Percentiles rank a stretch among this genome's conserved stretches.
These are phyloP conservation scores for Chaetogeoica ovagalla DNA, from an alignment of 2,888 invertebrate species.

Conservation along the genomic window DNA sequence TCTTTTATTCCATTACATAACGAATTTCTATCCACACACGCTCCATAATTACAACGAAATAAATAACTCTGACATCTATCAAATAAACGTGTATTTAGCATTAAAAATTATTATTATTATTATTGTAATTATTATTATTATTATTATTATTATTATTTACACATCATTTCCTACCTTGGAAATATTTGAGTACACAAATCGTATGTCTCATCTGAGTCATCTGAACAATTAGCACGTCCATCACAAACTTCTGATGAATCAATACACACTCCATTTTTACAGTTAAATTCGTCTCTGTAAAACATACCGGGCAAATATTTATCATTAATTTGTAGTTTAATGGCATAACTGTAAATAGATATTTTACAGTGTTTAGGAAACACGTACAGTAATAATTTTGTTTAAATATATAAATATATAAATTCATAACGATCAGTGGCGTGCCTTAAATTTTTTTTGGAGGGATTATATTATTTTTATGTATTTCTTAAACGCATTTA, in stretches of 20 bases:
- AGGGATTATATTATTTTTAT: no score
- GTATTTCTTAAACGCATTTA: no score
- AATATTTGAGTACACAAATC: slow-evolving; percentile 54
- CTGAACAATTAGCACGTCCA: slow-evolving; percentile 55
- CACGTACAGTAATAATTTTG: no score
- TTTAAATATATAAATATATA: no score
- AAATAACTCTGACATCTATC: slow-evolving; percentile 55
- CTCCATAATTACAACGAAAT: slow-evolving; percentile 56
- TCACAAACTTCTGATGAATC: slow-evolving; percentile 55
- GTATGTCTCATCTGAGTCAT: slow-evolving; percentile 56
- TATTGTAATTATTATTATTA: background rate
- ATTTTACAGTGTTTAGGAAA: no score
- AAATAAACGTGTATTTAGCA: background rate
- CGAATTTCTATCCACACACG: slow-evolving; percentile 54
- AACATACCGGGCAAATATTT: background rate
- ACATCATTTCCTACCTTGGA: background rate
- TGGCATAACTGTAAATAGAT: no score
- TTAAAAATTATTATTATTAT: background rate
- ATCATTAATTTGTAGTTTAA: background rate
- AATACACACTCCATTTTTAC: slow-evolving; percentile 55
- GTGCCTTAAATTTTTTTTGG: no score
- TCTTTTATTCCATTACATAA: slow-evolving; percentile 56
- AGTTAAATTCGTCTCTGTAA: slow-evolving; percentile 36
- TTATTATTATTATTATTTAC: background rate
- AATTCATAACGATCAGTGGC: no score